Base-by-base conservation (phyloP, 2,113 vertebrate genomes). In the Ciconia stormi region DNA sequence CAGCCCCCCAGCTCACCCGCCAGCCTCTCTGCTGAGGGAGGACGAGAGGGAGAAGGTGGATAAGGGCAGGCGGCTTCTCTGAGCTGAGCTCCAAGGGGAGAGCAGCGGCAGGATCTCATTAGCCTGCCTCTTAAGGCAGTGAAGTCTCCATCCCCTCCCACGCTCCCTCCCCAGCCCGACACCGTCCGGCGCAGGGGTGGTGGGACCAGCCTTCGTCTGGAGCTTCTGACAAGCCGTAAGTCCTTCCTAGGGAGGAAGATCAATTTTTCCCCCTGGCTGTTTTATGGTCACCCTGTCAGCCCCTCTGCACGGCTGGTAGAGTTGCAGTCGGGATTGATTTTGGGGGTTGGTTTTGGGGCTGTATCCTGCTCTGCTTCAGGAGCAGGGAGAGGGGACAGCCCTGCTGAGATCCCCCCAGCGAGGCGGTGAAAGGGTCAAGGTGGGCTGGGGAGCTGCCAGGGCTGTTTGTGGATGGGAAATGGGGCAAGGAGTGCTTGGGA, bases 61-160 rank as follows among this genome's bases (percentile, higher is more conserved):
- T 55, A 77, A 81, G 52, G 23, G 49, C 70, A 88, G 90, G 36
- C 36, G 0, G 82, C 59, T 89, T 61, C 67, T 89, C 59, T 1
- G 27, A 87, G 66, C 87, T 23, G 46, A 82, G 49, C 40, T 94
- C 55, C 2, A 26, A 71, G 66, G 44, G 78, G 61, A 87, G 62
- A 91, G 53, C 70, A 26, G 93, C 18, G 0, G 63, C 71, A 73
- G 92, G 87, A 82, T 93, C 93, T 72, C 85, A 4, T 82, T 79
- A 78, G 87, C 65, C 91, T 96, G 94, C 96, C 96, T 94, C 87
- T 95, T 95, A 97, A 96, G 92, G 93, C 90, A 96, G 95, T 93
- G 93, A 85, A 96, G 78, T 8, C 82, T 96, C 78, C 95, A 93
- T 95, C 69, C 83, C 94, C 95, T 90, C 95, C 95, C 87, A 96